Base-by-base conservation (phyloP, 2,888 invertebrate species). In the Lissonota sp. region DNA sequence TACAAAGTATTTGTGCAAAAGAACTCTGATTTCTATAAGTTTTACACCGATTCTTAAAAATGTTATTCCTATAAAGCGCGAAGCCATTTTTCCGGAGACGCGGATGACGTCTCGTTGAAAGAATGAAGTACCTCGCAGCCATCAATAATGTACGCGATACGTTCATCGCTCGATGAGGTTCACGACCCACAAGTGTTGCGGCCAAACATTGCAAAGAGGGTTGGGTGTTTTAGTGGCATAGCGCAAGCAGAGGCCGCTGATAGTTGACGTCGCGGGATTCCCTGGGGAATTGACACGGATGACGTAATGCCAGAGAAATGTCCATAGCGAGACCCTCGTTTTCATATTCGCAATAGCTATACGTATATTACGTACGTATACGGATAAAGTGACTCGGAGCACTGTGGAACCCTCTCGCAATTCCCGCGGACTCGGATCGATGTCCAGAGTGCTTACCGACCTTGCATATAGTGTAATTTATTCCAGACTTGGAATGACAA, bases 241-340 rank as follows among this genome's bases (percentile, higher is more conserved):
- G 40, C 55, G 6, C 58, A 40, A 67, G 14, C 10, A 55, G 55
- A 14, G 14, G 1, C 55, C 44, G 60, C 60, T 44, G n/a, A 26
- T 1, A 62, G 79, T 78, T 82, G 83, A 84, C 79, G 69, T 81
- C 84, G 85, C 84, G 90, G 89, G 87, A 89, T 87, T 90, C 88
- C 90, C 89, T 79, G 70, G 83, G 80, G 84, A 85, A 88, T 89
- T 84, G 86, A 87, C 83, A 86, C 84, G 84, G 58, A 26, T 89
- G 90, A 89, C 90, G 89, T 88, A 88, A 90, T 86, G 84, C 84
- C 73, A 82, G 80, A 88, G 87, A 87, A 88, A 89, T 84, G 87
- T 77, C 82, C 66, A 67, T 63, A 69, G 69, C 69, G 37, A 57
- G 37, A 49, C 60, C 55, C 44, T 44, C 64, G 58, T 80, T 75